Evolutionary conservation across 2,797 vertebrate genomes (phyloP), one percentile per base, ranked within the genome.

Genomic region (Arnoldichthys spilopterus): DNA sequence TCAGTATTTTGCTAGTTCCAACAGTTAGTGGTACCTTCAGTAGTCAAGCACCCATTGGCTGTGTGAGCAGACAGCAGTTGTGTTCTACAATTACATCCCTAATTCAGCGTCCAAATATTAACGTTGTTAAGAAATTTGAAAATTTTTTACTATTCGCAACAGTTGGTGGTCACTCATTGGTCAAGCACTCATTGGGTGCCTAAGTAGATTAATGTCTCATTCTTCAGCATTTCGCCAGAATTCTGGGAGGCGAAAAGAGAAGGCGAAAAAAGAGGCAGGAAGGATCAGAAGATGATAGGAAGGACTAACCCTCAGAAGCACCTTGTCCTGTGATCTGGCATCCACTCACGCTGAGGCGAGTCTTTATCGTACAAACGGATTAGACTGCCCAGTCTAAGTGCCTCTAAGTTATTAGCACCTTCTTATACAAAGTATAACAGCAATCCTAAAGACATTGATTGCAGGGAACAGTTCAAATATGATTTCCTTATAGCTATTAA

Each of bases 401-500:
- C 91, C 94, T 92, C 88, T 86, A 90, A 93, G 91, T 93, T 94
- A 94, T 94, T 94, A 95, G 91, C 90, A 94, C 92, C 93, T 93
- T 93, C 93, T 94, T 94, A 94, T 93, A 93, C 91, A 93, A 91
- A 94, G 92, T 94, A 92, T 90, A 94, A 94, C 92, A 94, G 92
- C 92, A 93, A 94, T 94, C 91, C 92, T 89, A 92, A 93, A 93
- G 93, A 94, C 93, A 92, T 89, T 94, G 93, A 94, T 94, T 94
- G 93, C 93, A 92, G 89, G 90, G 93, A 94, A 94, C 92, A 94
- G 92, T 95, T 94, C 87, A 93, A 94, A 94, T 94, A 94, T 94
- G 93, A 94, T 94, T 95, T 94, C 92, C 93, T 94, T 94, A 94
- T 94, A 94, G 94, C 94, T 94, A 95, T 94, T 95, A 95, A 94